Base-by-base conservation (phyloP, 2,797 vertebrate species). In the Chrosomus eos region DNA sequence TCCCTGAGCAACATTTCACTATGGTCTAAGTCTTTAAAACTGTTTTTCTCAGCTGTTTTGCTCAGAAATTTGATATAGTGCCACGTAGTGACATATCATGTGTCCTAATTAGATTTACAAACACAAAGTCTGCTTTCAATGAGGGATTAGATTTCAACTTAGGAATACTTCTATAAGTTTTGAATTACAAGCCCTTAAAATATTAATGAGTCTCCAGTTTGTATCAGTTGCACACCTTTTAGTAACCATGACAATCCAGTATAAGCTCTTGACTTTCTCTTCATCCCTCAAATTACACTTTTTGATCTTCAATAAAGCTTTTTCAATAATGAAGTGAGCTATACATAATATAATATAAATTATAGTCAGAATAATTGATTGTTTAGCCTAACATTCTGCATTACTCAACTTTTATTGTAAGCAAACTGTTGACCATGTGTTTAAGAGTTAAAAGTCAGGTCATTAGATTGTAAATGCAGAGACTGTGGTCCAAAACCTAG, bases 61-160 rank as follows among this genome's bases (percentile, higher is more conserved):
- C 83, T 45, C 4, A 33, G 94, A 94, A 94, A 95, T 89, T 14
- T 88, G 92, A 95, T 91, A 91, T 18, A 88, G n/a, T 80, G 87
- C 83, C 89, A 87, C 89, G 85, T 58, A 88, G 79, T 82, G 68
- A 36, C 60, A 86, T 88, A 89, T 95, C 93, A 88, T 7, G 83
- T 95, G 84, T 93, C 93, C 94, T 95, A 95, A 96, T 96, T 95
- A 94, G 94, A 96, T 94, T 93, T 93, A 94, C 92, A 93, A 93
- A 92, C 90, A 90, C 87, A 87, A 89, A 90, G 90, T 92, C 77
- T 87, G 89, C 89, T 94, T 94, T 94, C 94, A 93, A 79, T 87
- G 87, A 85, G 81, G 91, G 93, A 93, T 96, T 89, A 72, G 67
- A 86, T 96, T 93, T 93, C 95, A 92, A 93, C 93, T 94, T 94